Evolutionary conservation across 2,888 invertebrate species (phyloP).

Genomic region (Deilephila elpenor): DNA sequence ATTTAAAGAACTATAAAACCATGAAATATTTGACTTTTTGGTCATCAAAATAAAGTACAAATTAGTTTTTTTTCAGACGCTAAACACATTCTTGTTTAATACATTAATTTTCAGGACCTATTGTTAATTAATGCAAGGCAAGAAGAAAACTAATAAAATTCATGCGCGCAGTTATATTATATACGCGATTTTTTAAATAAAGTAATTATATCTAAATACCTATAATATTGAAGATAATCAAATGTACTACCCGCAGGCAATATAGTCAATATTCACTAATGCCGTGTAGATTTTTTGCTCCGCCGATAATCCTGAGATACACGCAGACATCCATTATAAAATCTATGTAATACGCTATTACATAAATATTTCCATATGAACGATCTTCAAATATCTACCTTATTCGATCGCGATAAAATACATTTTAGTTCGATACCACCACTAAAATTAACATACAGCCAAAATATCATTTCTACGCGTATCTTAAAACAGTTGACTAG

Average conservation of each 20-base stretch:
- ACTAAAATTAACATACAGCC: constrained; percentile 61
- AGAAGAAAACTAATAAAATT: too few relatives aligned
- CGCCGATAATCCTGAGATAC: constrained; percentile 16
- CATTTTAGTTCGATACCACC: constrained; percentile 34
- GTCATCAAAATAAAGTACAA: too few relatives aligned
- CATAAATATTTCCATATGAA: constrained; percentile 47
- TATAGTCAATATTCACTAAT: not conserved
- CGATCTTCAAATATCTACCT: constrained; percentile 23
- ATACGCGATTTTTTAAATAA: too few relatives aligned
- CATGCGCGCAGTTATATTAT: too few relatives aligned
- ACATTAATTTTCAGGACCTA: too few relatives aligned
- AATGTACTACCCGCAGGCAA: not conserved
- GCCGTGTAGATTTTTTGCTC: not conserved
- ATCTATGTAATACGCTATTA: constrained; percentile 54
- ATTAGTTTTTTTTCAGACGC: not conserved
- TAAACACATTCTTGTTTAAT: too few relatives aligned
- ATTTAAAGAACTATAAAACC: not conserved
- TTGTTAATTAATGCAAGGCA: too few relatives aligned
- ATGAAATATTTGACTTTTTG: not conserved
- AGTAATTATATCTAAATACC: too few relatives aligned
- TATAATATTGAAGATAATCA: too few relatives aligned
- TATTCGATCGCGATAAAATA: not conserved
- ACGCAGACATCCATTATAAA: constrained; percentile 51
- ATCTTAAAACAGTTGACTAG: constrained; percentile 1
- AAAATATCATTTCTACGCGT: constrained; percentile 49